phyloP scores from a whole-genome alignment of 2,888 invertebrate genomes.

The Germaria angustata region DNA sequence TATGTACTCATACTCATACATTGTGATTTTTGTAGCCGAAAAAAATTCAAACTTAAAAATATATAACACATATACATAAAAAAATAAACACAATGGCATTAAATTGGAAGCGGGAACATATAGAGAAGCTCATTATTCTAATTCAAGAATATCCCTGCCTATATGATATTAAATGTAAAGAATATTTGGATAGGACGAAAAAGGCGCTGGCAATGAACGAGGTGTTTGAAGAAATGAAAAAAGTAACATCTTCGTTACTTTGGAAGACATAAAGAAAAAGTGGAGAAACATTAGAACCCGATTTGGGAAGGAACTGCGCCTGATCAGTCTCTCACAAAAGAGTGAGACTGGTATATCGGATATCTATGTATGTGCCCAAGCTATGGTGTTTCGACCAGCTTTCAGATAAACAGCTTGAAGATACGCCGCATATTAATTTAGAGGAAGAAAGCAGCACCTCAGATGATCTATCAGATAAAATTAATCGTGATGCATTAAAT shows the following conservation, averaged over 20 bases:
- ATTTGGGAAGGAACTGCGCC: not conserved
- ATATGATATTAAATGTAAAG: too few species aligned
- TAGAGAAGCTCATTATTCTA: too few species aligned
- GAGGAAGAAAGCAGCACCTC: too few species aligned
- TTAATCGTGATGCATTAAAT: not conserved
- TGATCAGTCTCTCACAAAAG: too few species aligned
- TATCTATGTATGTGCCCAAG: not conserved
- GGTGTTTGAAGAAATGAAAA: not conserved
- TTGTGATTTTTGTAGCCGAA: too few species aligned
- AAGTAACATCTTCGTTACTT: not conserved
- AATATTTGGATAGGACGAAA: not conserved
- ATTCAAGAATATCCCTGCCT: too few species aligned
- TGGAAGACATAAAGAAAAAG: not conserved
- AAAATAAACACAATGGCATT: not conserved
- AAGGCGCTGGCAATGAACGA: not conserved
- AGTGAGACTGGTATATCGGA: not conserved
- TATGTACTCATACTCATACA: too few species aligned
- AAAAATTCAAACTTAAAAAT: too few species aligned
- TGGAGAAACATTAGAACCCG: not conserved
- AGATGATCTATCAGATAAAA: too few species aligned
- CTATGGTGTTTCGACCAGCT: too few species aligned
- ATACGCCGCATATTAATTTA: not conserved
- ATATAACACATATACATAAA: too few species aligned
- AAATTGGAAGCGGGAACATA: not conserved
- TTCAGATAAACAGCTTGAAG: not conserved